Percentiles rank a stretch among this genome's conserved stretches.
These are phyloP conservation scores for Calephelis virginiensis DNA, from an alignment of 1,140 invertebrate species.

Conservation along the genomic window DNA sequence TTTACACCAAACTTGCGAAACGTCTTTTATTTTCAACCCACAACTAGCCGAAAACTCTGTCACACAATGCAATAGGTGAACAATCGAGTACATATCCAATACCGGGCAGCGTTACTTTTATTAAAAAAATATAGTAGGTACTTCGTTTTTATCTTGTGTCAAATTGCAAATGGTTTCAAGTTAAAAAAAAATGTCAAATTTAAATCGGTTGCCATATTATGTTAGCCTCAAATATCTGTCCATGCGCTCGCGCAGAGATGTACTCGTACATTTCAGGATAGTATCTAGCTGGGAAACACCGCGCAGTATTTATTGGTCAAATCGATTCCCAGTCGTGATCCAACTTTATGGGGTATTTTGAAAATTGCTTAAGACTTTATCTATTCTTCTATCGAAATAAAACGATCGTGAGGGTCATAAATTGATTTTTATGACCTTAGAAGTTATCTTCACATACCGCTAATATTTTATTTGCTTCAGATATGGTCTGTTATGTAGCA, in stretches of 20 bases:
- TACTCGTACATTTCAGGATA: conserved; percentile 35
- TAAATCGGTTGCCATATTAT: conserved; percentile 28
- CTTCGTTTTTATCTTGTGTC: too few species aligned
- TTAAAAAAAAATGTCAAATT: conserved; percentile 1
- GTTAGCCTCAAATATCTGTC: conserved; percentile 32
- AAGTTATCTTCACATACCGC: conserved; percentile 38
- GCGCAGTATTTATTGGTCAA: conserved; percentile 68
- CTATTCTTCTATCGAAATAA: conserved; percentile 36
- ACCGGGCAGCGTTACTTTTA: too few species aligned
- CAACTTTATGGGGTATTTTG: conserved; percentile 44
- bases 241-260: conserved; percentile 34
- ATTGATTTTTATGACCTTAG: conserved; percentile 64
- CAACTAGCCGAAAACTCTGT: too few species aligned
- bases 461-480: conserved; percentile 2
- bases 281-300: conserved; percentile 57
- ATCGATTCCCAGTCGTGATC: conserved; percentile 58
- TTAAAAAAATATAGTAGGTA: too few species aligned
- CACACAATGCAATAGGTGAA: too few species aligned
- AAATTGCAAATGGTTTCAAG: neutral
- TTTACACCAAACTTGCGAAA: too few species aligned
- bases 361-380: conserved; percentile 47
- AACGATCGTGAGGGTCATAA: conserved; percentile 54
- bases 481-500: neutral
- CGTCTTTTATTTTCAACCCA: too few species aligned
- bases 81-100: too few species aligned